These are phyloP conservation scores for Mizuhopecten yessoensis DNA, from an alignment of 1,140 invertebrate species.

Conservation along the genomic window DNA sequence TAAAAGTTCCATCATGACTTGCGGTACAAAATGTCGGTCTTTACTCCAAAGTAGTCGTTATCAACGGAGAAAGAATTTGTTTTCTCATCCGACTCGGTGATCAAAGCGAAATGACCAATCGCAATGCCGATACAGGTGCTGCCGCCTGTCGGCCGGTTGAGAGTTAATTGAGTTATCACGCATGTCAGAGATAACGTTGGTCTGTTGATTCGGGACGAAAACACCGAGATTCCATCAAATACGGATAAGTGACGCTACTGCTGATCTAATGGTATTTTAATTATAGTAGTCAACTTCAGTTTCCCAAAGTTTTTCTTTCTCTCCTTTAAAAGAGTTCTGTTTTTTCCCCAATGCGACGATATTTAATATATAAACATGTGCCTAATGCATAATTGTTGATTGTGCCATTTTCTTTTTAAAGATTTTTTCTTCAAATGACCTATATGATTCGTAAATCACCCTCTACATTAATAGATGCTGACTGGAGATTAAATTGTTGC, in stretches of 20 bases:
- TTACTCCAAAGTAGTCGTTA: slow-evolving; percentile 11
- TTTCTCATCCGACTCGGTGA: slow-evolving; percentile 30
- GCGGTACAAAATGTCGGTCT: neutral
- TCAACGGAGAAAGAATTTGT: slow-evolving; percentile 10
- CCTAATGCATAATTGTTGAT: no score
- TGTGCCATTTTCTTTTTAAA: no score
- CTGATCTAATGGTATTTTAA: slow-evolving; percentile 39
- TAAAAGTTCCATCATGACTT: slow-evolving; percentile 7
- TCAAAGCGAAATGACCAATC: slow-evolving; percentile 38
- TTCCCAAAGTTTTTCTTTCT: neutral
- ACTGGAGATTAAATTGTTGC: no score
- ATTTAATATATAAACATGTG: no score
- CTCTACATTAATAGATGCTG: no score
- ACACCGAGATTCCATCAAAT: slow-evolving; percentile 4
- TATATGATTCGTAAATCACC: no score
- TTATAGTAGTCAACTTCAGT: neutral
- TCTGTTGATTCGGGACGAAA: neutral
- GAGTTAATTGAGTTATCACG: slow-evolving; percentile 38
- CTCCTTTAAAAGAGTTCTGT: neutral
- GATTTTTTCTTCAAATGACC: no score
- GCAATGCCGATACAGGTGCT: slow-evolving; percentile 22
- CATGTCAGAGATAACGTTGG: neutral
- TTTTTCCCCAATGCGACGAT: no score
- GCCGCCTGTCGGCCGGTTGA: neutral
- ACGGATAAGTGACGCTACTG: neutral